Conservation (phyloP, 2,113 vertebrate species). For the Oryzias javanicus region DNA sequence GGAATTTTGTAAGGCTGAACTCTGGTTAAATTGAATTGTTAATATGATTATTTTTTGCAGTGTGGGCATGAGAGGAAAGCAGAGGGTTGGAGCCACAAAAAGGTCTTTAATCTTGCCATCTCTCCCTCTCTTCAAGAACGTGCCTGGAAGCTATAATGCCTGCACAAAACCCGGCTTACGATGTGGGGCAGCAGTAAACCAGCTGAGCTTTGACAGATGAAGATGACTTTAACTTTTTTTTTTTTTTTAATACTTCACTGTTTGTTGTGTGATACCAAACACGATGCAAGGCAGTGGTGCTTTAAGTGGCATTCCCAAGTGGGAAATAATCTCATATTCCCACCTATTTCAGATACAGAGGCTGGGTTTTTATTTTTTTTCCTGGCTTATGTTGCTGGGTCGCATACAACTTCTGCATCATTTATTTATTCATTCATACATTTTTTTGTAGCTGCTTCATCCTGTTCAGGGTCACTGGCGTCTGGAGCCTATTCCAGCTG, state of each 20-base stretch:
- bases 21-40: slow-evolving; percentile 24
- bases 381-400: background rate
- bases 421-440: too few relatives aligned
- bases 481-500: too few relatives aligned
- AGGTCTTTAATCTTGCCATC: slow-evolving; percentile 47
- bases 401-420: background rate
- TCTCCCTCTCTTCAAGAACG: slow-evolving; percentile 25
- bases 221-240: slow-evolving; percentile 24
- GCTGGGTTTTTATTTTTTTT: background rate
- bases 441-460: too few relatives aligned
- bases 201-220: slow-evolving; percentile 15
- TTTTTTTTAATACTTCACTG: background rate
- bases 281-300: background rate
- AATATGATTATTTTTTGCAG: slow-evolving; percentile 32
- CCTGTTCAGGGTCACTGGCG: too few relatives aligned
- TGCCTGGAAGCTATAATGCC: slow-evolving; percentile 47
- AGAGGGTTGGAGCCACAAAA: slow-evolving; percentile 33
- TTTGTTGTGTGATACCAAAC: slow-evolving; percentile 1
- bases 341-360: background rate
- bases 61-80: slow-evolving; percentile 29
- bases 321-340: background rate
- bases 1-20: background rate
- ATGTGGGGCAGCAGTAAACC: slow-evolving; percentile 20
- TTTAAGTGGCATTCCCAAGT: background rate
- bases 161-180: slow-evolving; percentile 25